Base-by-base conservation (phyloP, 2,888 invertebrate species). In the Lepidochitona cinerea region DNA sequence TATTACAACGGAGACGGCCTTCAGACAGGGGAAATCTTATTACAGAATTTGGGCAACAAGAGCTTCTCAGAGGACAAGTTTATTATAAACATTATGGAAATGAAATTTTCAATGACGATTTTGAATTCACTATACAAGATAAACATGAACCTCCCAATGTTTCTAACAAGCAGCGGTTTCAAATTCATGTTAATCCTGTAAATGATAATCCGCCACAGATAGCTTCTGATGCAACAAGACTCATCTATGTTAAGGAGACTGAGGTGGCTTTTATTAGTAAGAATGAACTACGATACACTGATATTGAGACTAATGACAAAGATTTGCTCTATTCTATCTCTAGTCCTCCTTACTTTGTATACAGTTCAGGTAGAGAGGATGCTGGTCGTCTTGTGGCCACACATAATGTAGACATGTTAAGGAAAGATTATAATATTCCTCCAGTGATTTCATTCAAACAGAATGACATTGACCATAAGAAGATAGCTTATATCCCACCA, bases 401-500 rank as follows among this genome's bases (percentile, higher is more conserved):
- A 1, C 85, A 86, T 67, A 85, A 88, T 75, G 69, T 84, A n/a
- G 83, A 86, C 23, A 79, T 81, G 76, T 75, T 87, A 32, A 75
- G 73, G 37, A 89, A 89, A 72, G 81, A 81, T 41, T 75, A 76
- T 0, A 72, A 75, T 23, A 76, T 85, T 18, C 85, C 88, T 14
- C 72, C 83, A 26, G 79, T 88, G 32, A 68, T 75, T n/a, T 81
- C 81, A 1, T 90, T 90, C 75, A 89, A 86, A 23, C 90, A 90
- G 80, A 83, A 84, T 37, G 88, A 90, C 75, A 85, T 90, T 29
- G 89, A 89, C 78, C 85, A 89, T 74, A 81, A 84, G 74, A 88
- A 89, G 83, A 85, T 90, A 4, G 90, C 86, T 18, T 90, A 90
- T 77, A 85, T 90, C 79, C 90, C 90, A 0, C 90, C 90, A 0